phyloP scores from a whole-genome alignment of 2,888 invertebrate genomes.

The Antitype chi region DNA sequence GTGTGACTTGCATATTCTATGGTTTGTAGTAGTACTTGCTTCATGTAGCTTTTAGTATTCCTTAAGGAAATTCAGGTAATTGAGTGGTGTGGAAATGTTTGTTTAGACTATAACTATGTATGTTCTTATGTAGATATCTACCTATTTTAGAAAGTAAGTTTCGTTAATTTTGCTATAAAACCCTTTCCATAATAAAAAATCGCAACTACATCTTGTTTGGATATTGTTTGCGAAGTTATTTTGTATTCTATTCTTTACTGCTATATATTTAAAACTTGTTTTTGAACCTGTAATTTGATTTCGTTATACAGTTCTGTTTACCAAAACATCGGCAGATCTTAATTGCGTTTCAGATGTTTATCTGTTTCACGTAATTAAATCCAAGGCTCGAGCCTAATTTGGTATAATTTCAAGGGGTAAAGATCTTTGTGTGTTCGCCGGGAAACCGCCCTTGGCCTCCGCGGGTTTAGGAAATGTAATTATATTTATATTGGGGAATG shows the following conservation, averaged over 20 bases:
- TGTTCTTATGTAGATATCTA: neutral
- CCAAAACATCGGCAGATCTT: conserved; percentile 30
- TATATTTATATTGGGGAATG: conserved; percentile 40
- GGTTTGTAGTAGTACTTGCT: neutral
- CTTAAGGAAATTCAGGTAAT: neutral
- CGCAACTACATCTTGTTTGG: neutral
- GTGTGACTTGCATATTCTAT: neutral
- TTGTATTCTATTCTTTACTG: conserved; percentile 4
- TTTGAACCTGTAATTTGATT: conserved; percentile 35
- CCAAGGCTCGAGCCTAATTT: conserved; percentile 40
- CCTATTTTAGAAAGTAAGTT: neutral
- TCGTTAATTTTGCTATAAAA: neutral
- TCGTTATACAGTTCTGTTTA: conserved; percentile 40
- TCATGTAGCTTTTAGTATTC: neutral
- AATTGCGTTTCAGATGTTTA: conserved; percentile 54
- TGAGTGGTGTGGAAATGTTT: too few species aligned
- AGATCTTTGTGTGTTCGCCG: conserved; percentile 41
- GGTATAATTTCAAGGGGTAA: conserved; percentile 46
- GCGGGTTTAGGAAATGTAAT: conserved; percentile 38
- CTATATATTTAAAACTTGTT: conserved; percentile 14
- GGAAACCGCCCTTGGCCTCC: conserved; percentile 13
- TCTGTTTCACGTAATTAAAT: conserved; percentile 56
- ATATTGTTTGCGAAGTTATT: conserved; percentile 7
- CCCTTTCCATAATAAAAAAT: neutral
- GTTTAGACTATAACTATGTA: neutral